Percentiles rank a stretch among this genome's conserved stretches.
Evolutionary conservation across 2,113 vertebrate species (phyloP).

Genomic region (Lampris incognitus): DNA sequence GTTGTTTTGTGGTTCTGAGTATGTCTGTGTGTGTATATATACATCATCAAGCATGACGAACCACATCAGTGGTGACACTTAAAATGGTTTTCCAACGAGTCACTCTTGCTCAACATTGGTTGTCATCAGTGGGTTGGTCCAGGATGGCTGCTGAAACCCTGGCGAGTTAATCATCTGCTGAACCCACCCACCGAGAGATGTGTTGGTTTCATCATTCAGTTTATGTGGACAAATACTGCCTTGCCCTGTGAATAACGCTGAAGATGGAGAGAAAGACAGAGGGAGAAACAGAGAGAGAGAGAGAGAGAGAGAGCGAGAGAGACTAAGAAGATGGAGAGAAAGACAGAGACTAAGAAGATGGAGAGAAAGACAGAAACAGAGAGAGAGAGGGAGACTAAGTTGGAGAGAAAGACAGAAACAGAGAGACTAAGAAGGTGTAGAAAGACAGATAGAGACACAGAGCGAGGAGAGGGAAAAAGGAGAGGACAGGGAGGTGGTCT

Average conservation of each 20-base stretch:
- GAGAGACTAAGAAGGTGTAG: neutral
- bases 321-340: neutral
- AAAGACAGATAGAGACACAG: neutral
- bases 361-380: too few relatives aligned
- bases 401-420: too few relatives aligned
- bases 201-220: constrained; percentile 7
- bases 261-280: neutral
- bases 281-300: too few relatives aligned
- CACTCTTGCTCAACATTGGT: neutral
- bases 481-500: constrained; percentile 13
- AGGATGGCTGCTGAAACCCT: neutral
- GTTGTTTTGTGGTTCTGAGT: constrained; percentile 3
- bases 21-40: constrained; percentile 18
- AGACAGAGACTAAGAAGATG: neutral
- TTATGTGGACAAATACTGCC: constrained; percentile 4
- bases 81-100: neutral
- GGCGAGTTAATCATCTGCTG: constrained; percentile 3
- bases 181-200: constrained; percentile 19
- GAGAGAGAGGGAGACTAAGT: too few relatives aligned
- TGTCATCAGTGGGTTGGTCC: neutral
- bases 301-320: neutral
- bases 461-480: neutral
- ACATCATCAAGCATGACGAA: neutral
- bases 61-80: neutral
- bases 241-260: neutral